phyloP scores from a whole-genome alignment of 1,140 invertebrate genomes.

The Dendroctonus valens region DNA sequence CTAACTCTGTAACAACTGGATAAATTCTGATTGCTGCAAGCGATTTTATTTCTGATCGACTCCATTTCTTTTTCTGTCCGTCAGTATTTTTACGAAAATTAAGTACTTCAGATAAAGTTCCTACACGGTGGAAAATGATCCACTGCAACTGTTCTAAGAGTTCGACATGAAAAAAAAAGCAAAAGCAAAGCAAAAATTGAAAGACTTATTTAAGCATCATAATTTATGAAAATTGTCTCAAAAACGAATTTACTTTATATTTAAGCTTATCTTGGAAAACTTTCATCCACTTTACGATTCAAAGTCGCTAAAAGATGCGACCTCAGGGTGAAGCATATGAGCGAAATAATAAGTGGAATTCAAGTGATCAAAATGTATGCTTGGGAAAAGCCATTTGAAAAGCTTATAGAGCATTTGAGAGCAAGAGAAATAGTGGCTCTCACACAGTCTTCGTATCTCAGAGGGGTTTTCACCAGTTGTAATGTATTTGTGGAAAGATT shows the following conservation, averaged over 20 bases:
- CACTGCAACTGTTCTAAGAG: too few relatives aligned
- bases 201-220: too few relatives aligned
- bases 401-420: constrained; percentile 56
- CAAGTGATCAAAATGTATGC: constrained; percentile 81
- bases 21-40: too few relatives aligned
- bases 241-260: constrained; percentile 5
- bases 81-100: too few relatives aligned
- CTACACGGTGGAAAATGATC: too few relatives aligned
- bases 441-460: constrained; percentile 65
- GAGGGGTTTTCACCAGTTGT: constrained; percentile 67
- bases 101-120: too few relatives aligned
- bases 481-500: constrained; percentile 72
- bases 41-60: too few relatives aligned
- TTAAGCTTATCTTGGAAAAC: constrained; percentile 55
- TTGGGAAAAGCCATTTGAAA: constrained; percentile 70
- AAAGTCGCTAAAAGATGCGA: constrained; percentile 66
- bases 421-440: constrained; percentile 67
- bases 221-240: too few relatives aligned
- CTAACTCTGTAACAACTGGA: too few relatives aligned
- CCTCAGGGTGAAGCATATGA: constrained; percentile 74
- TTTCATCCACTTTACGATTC: constrained; percentile 56
- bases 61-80: too few relatives aligned
- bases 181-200: too few relatives aligned
- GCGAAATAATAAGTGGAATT: constrained; percentile 70
- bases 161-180: too few relatives aligned